Base-by-base conservation (phyloP, 2,888 invertebrate species). In the Phasia obesa region DNA sequence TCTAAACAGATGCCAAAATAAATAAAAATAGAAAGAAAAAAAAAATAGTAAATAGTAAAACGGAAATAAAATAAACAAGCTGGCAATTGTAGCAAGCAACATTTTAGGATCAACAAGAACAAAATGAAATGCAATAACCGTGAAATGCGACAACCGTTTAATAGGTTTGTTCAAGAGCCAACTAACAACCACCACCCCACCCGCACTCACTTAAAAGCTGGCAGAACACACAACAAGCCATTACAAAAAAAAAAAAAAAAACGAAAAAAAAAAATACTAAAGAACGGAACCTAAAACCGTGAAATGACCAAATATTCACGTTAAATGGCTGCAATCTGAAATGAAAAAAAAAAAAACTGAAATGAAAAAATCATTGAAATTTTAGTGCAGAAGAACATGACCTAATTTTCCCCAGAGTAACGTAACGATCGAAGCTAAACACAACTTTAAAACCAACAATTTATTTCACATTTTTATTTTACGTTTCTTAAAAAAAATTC, bases 121-220 rank as follows among this genome's bases (percentile, higher is more conserved):
- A 79, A 64, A 60, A 60, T 59, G 49, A 42, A 77, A 64, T 83
- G 83, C 83, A 83, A 75, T 83, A 76, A 79, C 79, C 83, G 65
- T 83, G 79, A 83, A 83, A 79, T 79, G 83, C 79, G 83, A 79
- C 83, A 83, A 79, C 75, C 83, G 79, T 83, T 83, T 83, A 83
- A 83, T 83, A 71, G 83, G 70, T 75, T 83, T 83, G 79, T 64
- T 55, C 79, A 65, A 67, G 59, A 60, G 62, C 78, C 73, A 74
- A 82, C 57, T 64, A 5, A 38, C 59, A 21, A 17, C 2, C 44
- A 53, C 6, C 38, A 42, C 62, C 47, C 47, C 31, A 42, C 62
- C 47, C 47, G 23, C 59, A 65, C 67, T 17, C 42, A 44, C 21
- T 65, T 60, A 60, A 60, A 60, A 38, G n/a, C n/a, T 53, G 42